Evolutionary conservation across 2,888 invertebrate genomes (phyloP).

Genomic region (Azorinus chamasolen): DNA sequence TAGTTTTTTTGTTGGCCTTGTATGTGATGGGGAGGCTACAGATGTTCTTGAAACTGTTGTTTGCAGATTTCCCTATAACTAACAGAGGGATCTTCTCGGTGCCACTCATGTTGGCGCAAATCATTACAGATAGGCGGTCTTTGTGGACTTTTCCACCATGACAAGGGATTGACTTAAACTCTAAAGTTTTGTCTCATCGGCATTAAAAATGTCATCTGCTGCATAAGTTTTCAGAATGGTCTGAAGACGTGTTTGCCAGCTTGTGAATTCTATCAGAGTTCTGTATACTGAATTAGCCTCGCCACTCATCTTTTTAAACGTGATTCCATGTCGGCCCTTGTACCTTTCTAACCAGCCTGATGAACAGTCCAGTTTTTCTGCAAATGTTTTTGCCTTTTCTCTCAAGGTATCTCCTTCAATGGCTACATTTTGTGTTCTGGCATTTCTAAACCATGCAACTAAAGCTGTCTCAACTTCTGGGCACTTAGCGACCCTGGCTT

Average conservation of each 20-base stretch:
- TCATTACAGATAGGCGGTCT: too few species aligned
- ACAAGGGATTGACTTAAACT: too few species aligned
- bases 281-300: constrained; percentile 22
- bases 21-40: too few species aligned
- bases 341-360: constrained; percentile 29
- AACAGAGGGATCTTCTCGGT: too few species aligned
- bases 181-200: too few species aligned
- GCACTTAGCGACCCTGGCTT: constrained; percentile 24
- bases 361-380: constrained; percentile 20
- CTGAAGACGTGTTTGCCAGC: not conserved
- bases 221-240: too few species aligned
- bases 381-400: not conserved
- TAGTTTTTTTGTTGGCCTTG: too few species aligned
- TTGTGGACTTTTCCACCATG: too few species aligned
- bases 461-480: constrained; percentile 44
- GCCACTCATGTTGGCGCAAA: too few species aligned
- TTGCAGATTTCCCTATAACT: too few species aligned
- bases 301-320: constrained; percentile 9
- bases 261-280: not conserved
- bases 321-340: constrained; percentile 9
- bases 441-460: constrained; percentile 40
- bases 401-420: constrained; percentile 24
- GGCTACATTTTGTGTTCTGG: constrained; percentile 29
- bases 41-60: too few species aligned
- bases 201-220: too few species aligned